Conservation (phyloP, 1,140 invertebrate genomes). For the Scaptodrosophila lebanonensis region DNA sequence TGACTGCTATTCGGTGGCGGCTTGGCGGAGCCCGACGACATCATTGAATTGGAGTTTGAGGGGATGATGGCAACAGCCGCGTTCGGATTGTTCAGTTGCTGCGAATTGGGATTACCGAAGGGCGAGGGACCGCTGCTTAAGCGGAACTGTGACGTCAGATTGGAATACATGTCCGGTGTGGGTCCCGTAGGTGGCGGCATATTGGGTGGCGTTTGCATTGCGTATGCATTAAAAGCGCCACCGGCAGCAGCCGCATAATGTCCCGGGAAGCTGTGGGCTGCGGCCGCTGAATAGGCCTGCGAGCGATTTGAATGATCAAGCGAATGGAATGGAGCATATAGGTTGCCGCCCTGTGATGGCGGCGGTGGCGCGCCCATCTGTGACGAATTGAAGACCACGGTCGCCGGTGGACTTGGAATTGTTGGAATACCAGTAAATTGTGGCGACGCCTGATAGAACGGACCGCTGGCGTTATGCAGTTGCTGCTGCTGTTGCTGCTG, state of each 20-base stretch:
- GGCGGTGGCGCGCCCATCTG: conserved; percentile 81
- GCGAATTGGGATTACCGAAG: conserved; percentile 80
- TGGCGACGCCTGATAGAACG: conserved; percentile 76
- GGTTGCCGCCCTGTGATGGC: conserved; percentile 85
- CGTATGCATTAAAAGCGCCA: conserved; percentile 81
- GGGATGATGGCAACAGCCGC: conserved; percentile 85
- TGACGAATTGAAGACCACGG: conserved; percentile 85
- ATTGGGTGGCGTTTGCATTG: conserved; percentile 78
- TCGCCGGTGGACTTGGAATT: conserved; percentile 87
- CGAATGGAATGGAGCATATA: conserved; percentile 85
- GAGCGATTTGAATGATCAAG: conserved; percentile 75
- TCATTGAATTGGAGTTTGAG: conserved; percentile 87
- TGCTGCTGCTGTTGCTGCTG: conserved; percentile 63
- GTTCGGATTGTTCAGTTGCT: conserved; percentile 89
- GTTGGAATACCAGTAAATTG: conserved; percentile 87
- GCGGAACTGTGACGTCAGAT: conserved; percentile 85
- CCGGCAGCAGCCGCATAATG: conserved; percentile 73
- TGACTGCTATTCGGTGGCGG: conserved; percentile 82
- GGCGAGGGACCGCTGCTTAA: conserved; percentile 83
- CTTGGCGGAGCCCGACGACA: conserved; percentile 91
- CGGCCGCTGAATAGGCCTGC: conserved; percentile 56
- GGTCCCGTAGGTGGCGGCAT: conserved; percentile 80
- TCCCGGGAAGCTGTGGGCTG: conserved; percentile 80
- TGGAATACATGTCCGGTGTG: conserved; percentile 88
- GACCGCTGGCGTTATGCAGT: conserved; percentile 25